A percentile compares a stretch with the other conserved stretches of the same genome.
phyloP scores from a whole-genome alignment of 1,140 invertebrate genomes.

The Ooceraea biroi region DNA sequence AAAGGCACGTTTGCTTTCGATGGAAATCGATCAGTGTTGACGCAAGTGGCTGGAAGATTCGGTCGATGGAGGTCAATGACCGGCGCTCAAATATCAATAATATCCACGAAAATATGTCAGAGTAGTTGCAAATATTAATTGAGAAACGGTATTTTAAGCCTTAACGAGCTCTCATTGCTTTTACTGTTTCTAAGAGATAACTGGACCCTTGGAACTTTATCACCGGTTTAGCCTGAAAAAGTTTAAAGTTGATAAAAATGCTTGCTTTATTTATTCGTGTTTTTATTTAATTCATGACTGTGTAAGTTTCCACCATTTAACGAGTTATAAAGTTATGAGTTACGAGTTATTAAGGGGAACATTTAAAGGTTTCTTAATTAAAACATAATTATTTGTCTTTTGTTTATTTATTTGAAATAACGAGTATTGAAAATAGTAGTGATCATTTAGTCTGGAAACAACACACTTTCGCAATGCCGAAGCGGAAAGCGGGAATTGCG shows the following conservation, averaged over 20 bases:
- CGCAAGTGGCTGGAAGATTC: slow-evolving; percentile 48
- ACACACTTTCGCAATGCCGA: slow-evolving; percentile 12
- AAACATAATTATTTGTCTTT: background rate
- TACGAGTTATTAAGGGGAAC: background rate
- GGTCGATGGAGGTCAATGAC: slow-evolving; percentile 4
- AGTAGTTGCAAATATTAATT: background rate
- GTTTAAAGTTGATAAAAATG: background rate
- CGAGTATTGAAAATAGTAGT: background rate
- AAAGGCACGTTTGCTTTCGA: slow-evolving; percentile 25
- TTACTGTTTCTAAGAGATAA: slow-evolving; percentile 7
- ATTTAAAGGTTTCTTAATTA: background rate
- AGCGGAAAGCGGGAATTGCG: slow-evolving; percentile 7
- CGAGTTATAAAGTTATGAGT: no score
- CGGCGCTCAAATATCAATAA: background rate
- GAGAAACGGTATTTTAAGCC: background rate
- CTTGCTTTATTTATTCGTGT: background rate
- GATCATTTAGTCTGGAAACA: background rate
- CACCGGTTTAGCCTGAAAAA: background rate
- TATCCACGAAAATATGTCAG: background rate
- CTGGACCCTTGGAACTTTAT: background rate
- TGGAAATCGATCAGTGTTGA: slow-evolving; percentile 50
- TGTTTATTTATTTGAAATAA: background rate
- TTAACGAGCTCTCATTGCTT: background rate
- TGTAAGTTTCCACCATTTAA: background rate
- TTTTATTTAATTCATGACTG: background rate